These are phyloP conservation scores for Botia kubotai DNA, from an alignment of 2,797 vertebrate genomes.

Conservation along the genomic window DNA sequence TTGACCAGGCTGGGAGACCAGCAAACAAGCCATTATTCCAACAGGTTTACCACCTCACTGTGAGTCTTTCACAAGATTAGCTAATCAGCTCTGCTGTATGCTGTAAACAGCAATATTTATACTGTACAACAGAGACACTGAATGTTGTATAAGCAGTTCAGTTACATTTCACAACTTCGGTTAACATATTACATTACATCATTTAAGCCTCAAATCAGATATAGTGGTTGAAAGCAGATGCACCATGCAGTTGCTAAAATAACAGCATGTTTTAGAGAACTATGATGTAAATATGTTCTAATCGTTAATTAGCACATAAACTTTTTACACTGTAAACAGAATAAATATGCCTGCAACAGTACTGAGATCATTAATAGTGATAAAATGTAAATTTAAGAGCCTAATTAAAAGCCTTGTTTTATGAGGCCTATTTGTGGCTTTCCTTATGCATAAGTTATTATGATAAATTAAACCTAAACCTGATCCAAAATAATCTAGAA, in stretches of 20 bases:
- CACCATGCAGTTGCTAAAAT: neutral
- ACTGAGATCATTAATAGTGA: neutral
- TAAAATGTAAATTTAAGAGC: neutral
- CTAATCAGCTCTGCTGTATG: neutral
- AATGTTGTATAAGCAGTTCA: neutral
- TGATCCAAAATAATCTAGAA: neutral
- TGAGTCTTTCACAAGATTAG: neutral
- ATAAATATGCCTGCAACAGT: neutral
- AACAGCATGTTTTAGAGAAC: neutral
- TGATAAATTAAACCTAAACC: no score
- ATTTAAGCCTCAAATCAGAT: neutral
- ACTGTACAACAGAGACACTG: neutral
- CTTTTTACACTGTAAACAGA: neutral
- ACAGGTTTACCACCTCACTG: neutral
- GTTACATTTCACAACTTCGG: neutral
- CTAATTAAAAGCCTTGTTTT: constrained; percentile 14
- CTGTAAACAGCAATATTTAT: neutral
- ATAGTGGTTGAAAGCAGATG: neutral
- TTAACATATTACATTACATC: neutral
- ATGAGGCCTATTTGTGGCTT: constrained; percentile 18
- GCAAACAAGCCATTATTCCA: neutral
- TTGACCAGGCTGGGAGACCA: neutral
- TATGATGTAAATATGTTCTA: neutral
- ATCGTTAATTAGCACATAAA: neutral
- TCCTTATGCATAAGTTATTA: neutral